These are phyloP conservation scores for Callocephalon fimbriatum DNA, from an alignment of 2,113 vertebrate species.

Conservation along the genomic window DNA sequence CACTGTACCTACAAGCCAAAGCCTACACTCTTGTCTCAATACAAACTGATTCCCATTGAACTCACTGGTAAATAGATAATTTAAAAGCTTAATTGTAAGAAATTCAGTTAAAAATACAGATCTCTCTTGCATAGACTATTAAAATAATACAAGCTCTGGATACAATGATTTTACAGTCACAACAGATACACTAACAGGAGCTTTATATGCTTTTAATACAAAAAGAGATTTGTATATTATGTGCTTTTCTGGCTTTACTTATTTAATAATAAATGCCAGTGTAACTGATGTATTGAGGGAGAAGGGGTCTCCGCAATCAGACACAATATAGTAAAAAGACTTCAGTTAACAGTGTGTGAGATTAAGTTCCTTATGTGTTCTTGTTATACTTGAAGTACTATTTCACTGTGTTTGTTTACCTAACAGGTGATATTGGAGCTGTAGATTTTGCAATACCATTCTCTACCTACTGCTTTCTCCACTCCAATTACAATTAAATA, in stretches of 20 bases:
- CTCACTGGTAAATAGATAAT: background rate
- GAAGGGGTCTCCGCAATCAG: background rate
- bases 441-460: background rate
- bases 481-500: background rate
- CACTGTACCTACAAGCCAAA: background rate
- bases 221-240: background rate
- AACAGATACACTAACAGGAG: background rate
- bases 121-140: background rate
- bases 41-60: background rate
- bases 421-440: background rate
- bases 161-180: background rate
- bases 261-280: background rate
- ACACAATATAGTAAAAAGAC: background rate
- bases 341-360: background rate
- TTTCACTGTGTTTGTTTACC: background rate
- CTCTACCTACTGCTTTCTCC: background rate
- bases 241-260: background rate
- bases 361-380: background rate
- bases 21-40: background rate
- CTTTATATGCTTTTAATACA: background rate
- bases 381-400: background rate
- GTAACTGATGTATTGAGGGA: background rate
- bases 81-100: background rate
- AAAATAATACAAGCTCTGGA: background rate
- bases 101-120: background rate